Evolutionary conservation across 2,797 vertebrate species (phyloP), one percentile per base, ranked within the genome.

Genomic region (Pteronotus mesoamericanus): DNA sequence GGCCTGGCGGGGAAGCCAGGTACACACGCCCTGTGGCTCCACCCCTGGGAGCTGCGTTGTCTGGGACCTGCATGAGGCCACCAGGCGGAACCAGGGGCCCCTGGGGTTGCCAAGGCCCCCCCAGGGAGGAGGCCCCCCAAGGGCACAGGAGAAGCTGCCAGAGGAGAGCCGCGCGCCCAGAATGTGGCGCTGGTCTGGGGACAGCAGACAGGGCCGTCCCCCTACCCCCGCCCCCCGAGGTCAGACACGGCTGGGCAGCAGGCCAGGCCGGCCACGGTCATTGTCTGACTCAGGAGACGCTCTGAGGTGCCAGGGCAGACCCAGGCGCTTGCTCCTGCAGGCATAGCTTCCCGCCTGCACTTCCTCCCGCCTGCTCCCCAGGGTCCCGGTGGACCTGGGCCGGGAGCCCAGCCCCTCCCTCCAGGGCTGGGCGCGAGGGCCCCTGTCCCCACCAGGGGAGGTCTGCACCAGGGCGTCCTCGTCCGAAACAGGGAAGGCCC

Each of bases 1-100:
- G 61, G 44, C n/a, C 91, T 48, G 22, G 88, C 51, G 32, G 21
- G 96, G 64, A 59, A 85, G 24, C 29, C 91, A 69, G 94, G 88
- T 90, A 16, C 0, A 1, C 7, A 34, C 6, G 37, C 12, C 68
- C 12, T 1, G 3, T 29, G 21, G 29, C 0, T 22, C 15, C 1
- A 0, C 8, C 24, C 55, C 34, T 42, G 26, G 2, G 11, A 77
- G 55, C 42, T 3, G 21, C 51, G 11, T 22, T 26, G 42, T 55
- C 37, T 0, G 1, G 77, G 16, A 7, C 37, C 48, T 22, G 15
- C 34, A 3, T 21, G 12, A 46, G 72, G 44, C 26, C 11, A 0
- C 15, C 32, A 34, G 61, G 68, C 42, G 57, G 32, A 34, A 51
- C 8, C 9, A 19, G 91, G 44, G 2, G 15, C 64, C 16, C n/a